Evolutionary conservation across 2,797 vertebrate genomes (phyloP).

Genomic region (Sebastolobus alascanus): DNA sequence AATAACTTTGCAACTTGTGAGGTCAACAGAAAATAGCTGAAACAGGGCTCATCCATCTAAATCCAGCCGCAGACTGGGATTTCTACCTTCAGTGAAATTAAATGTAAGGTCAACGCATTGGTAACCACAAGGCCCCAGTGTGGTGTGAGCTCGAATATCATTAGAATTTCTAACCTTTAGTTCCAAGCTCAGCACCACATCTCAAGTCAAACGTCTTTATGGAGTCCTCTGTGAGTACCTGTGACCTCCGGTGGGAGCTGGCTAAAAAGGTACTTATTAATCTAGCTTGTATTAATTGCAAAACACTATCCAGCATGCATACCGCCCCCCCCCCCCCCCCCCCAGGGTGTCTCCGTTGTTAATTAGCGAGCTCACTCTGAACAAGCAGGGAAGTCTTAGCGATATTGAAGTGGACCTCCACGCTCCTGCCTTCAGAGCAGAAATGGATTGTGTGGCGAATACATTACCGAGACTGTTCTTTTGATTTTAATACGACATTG

Average conservation of each 20-base stretch:
- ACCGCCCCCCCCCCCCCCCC: slow-evolving; percentile 19
- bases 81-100: slow-evolving; percentile 51
- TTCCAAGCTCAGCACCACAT: slow-evolving; percentile 20
- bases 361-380: slow-evolving; percentile 74
- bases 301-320: slow-evolving; percentile 50
- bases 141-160: slow-evolving; percentile 49
- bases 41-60: slow-evolving; percentile 59
- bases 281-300: slow-evolving; percentile 80
- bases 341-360: slow-evolving; percentile 49
- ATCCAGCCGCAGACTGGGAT: slow-evolving; percentile 44
- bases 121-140: slow-evolving; percentile 33
- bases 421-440: slow-evolving; percentile 42
- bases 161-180: slow-evolving; percentile 43
- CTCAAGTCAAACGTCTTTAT: slow-evolving; percentile 47
- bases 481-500: slow-evolving; percentile 58
- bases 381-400: slow-evolving; percentile 52
- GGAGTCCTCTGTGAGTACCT: slow-evolving; percentile 50
- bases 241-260: slow-evolving; percentile 57
- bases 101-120: slow-evolving; percentile 45
- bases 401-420: slow-evolving; percentile 47
- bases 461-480: slow-evolving; percentile 51
- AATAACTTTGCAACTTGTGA: slow-evolving; percentile 44
- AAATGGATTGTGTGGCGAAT: slow-evolving; percentile 40
- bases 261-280: slow-evolving; percentile 68
- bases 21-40: slow-evolving; percentile 28